Percentiles rank a stretch among this genome's conserved stretches.
Evolutionary conservation across 2,888 invertebrate species (phyloP).

Genomic region (Synergus itoensis): DNA sequence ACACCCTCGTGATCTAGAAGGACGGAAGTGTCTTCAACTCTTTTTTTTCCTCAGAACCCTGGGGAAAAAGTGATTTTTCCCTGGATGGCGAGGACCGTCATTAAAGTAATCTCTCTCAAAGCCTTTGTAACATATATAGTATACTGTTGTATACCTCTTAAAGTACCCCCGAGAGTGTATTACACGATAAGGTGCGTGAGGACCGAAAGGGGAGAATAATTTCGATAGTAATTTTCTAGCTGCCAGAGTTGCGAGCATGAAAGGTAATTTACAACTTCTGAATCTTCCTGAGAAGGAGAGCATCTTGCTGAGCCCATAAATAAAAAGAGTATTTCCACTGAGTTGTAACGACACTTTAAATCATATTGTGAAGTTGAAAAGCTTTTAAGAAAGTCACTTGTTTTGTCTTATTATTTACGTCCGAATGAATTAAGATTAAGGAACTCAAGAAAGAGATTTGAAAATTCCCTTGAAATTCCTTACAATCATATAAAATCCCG

Average conservation of each 20-base stretch:
- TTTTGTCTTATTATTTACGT: neutral
- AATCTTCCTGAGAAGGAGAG: slow-evolving; percentile 15
- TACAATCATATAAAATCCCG: neutral
- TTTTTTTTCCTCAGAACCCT: neutral
- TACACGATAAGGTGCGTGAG: slow-evolving; percentile 23
- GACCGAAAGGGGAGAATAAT: slow-evolving; percentile 33
- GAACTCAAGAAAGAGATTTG: neutral
- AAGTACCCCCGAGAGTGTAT: slow-evolving; percentile 25
- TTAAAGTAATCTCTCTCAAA: slow-evolving; percentile 19
- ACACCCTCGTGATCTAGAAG: neutral
- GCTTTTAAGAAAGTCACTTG: neutral
- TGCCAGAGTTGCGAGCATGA: slow-evolving; percentile 10
- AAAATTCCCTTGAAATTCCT: no score
- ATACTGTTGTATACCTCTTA: neutral
- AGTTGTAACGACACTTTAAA: slow-evolving; percentile 27
- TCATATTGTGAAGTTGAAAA: neutral
- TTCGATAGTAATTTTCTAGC: slow-evolving; percentile 36
- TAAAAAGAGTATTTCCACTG: neutral
- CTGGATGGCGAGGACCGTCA: slow-evolving; percentile 19
- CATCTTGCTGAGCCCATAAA: slow-evolving; percentile 9
- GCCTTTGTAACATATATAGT: neutral
- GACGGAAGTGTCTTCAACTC: slow-evolving; percentile 5
- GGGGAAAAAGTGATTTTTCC: neutral
- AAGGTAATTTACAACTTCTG: slow-evolving; percentile 33
- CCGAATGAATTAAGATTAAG: neutral